Percentiles rank a stretch among this genome's conserved stretches.
phyloP scores from a whole-genome alignment of 53 echinoderm and acorn worm species.

The Pentamera pediparva region DNA sequence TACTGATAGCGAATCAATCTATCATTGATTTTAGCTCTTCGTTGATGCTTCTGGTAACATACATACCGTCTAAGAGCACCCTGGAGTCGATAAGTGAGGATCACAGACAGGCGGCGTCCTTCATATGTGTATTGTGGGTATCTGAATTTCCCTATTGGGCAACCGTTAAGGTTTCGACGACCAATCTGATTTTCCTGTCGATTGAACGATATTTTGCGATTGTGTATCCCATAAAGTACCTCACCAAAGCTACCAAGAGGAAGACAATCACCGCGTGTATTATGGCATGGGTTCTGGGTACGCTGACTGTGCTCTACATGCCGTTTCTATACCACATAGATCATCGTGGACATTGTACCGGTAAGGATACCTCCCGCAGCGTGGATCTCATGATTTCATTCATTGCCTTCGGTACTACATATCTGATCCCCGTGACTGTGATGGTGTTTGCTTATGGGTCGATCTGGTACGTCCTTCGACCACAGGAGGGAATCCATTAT shows the following conservation, averaged over 20 bases:
- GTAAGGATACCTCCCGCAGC: not conserved
- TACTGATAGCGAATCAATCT: conserved; percentile 13
- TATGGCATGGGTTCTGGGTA: not conserved
- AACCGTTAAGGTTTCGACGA: not conserved
- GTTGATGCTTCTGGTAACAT: not conserved
- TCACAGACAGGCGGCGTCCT: not conserved
- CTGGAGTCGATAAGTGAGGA: not conserved
- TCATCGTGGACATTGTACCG: not conserved
- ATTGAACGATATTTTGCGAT: conserved; percentile 12
- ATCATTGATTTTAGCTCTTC: not conserved
- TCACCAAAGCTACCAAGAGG: not conserved
- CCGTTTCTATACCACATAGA: not conserved
- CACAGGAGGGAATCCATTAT: not conserved
- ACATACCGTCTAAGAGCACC: not conserved
- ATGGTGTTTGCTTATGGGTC: conserved; percentile 16
- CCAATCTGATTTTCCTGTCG: conserved; percentile 9
- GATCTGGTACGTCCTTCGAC: not conserved
- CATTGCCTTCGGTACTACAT: not conserved
- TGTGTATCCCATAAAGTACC: not conserved
- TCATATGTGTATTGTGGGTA: conserved; percentile 1
- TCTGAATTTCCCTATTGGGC: conserved; percentile 19
- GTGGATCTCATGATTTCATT: not conserved
- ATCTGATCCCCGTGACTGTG: not conserved
- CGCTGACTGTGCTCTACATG: not conserved
- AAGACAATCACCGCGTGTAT: not conserved